Conservation (phyloP, 1,140 invertebrate species). For the Drosophila ironensis region DNA sequence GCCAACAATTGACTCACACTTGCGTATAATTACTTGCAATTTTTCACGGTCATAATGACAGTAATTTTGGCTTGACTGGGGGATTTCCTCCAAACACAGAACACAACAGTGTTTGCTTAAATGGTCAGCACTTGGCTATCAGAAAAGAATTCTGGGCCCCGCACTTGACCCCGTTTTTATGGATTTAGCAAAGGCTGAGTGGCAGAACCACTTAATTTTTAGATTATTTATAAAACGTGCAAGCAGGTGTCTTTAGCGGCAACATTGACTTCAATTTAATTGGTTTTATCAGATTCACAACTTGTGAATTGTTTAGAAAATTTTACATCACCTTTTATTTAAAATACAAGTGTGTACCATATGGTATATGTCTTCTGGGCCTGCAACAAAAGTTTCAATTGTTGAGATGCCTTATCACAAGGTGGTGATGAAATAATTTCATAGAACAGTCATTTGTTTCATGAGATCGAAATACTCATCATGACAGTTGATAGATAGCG, state of each 20-base stretch:
- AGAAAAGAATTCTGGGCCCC: too few species aligned
- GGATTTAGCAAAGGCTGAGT: too few species aligned
- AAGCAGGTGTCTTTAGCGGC: not conserved
- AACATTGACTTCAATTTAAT: not conserved
- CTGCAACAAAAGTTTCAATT: not conserved
- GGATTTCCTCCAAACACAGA: too few species aligned
- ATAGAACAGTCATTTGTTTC: not conserved
- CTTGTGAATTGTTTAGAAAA: not conserved
- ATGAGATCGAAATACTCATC: conserved; percentile 3
- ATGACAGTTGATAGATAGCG: not conserved
- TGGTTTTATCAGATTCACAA: conserved; percentile 7
- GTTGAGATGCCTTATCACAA: not conserved
- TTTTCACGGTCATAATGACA: too few species aligned
- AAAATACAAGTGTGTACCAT: not conserved
- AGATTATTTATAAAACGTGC: too few species aligned
- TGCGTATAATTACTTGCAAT: too few species aligned
- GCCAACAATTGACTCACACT: conserved; percentile 10
- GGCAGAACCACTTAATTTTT: too few species aligned
- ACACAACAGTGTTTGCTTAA: too few species aligned
- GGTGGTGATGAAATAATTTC: not conserved
- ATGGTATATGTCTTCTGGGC: not conserved
- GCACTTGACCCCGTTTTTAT: too few species aligned
- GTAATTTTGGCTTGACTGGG: too few species aligned
- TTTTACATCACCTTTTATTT: not conserved
- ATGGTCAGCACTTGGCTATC: too few species aligned